Evolutionary conservation across 2,797 vertebrate species (phyloP).

Genomic region (Scarus forsteni): DNA sequence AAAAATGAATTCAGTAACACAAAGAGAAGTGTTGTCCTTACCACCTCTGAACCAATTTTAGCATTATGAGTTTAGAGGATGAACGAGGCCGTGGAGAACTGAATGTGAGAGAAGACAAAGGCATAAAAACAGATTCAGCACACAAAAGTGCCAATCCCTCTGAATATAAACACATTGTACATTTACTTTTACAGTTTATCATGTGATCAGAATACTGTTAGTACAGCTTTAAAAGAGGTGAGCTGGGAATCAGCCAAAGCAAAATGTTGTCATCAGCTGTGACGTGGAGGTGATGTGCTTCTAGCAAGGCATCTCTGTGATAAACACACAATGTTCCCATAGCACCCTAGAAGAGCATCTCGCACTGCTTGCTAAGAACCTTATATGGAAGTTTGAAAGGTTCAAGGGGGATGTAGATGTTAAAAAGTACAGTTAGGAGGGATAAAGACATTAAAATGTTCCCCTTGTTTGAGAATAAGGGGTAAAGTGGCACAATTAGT

Average conservation of each 20-base stretch:
- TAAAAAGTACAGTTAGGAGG: conserved; percentile 9
- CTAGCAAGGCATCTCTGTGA: conserved; percentile 56
- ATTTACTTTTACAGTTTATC: conserved; percentile 40
- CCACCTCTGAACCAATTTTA: conserved; percentile 94
- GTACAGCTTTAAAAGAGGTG: conserved; percentile 47
- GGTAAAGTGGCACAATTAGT: not conserved
- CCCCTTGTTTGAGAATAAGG: conserved; percentile 8
- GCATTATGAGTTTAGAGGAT: conserved; percentile 92
- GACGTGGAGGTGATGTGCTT: conserved; percentile 29
- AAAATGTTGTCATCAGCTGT: conserved; percentile 57
- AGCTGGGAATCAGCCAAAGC: conserved; percentile 59
- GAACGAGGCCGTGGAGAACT: conserved; percentile 90
- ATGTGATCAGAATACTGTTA: conserved; percentile 27
- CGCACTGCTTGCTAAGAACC: conserved; percentile 78
- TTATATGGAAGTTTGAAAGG: conserved; percentile 18
- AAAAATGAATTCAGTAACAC: conserved; percentile 75
- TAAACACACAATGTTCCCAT: conserved; percentile 77
- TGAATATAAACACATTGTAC: conserved; percentile 57
- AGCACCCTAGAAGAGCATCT: conserved; percentile 87
- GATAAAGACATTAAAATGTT: conserved; percentile 3
- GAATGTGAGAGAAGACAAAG: conserved; percentile 88
- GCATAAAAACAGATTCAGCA: conserved; percentile 84
- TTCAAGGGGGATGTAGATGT: not conserved
- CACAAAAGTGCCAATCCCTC: conserved; percentile 66
- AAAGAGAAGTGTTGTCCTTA: conserved; percentile 87